phyloP scores from a whole-genome alignment of 2,113 vertebrate species.

The Pycnonotus jocosus region DNA sequence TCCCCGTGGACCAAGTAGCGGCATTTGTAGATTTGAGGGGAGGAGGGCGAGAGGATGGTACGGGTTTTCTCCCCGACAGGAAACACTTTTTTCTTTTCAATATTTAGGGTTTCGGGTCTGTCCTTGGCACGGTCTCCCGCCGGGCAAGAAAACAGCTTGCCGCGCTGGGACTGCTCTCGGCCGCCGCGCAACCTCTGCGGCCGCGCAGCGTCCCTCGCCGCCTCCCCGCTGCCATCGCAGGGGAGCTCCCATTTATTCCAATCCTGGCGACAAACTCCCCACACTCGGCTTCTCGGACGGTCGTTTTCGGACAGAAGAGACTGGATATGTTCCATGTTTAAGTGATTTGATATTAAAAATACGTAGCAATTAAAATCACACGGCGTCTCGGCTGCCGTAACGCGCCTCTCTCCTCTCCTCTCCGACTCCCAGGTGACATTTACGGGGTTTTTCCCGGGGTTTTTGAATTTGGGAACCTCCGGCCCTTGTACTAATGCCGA shows the following conservation, averaged over 20 bases:
- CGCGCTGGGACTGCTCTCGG: background rate
- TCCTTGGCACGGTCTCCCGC: background rate
- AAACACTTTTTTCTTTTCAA: background rate
- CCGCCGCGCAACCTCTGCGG: background rate
- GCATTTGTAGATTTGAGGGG: background rate
- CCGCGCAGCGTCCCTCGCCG: background rate
- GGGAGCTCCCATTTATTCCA: background rate
- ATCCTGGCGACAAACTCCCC: background rate
- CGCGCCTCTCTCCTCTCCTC: background rate
- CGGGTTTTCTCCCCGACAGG: background rate
- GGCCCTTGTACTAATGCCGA: too few species aligned
- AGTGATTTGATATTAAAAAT: background rate
- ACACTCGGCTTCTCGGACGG: background rate
- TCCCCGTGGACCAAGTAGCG: background rate
- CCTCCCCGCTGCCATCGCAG: background rate
- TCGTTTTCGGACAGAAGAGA: background rate
- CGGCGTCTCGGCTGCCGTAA: background rate
- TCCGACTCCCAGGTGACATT: background rate
- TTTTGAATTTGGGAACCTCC: background rate
- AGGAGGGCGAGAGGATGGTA: background rate
- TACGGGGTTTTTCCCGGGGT: rapidly evolving
- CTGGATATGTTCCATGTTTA: background rate
- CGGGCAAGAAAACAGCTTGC: background rate
- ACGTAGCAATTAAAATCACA: background rate
- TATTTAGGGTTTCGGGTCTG: background rate